phyloP scores from a whole-genome alignment of 2,113 vertebrate genomes.

The Phyllostomus discolor region DNA sequence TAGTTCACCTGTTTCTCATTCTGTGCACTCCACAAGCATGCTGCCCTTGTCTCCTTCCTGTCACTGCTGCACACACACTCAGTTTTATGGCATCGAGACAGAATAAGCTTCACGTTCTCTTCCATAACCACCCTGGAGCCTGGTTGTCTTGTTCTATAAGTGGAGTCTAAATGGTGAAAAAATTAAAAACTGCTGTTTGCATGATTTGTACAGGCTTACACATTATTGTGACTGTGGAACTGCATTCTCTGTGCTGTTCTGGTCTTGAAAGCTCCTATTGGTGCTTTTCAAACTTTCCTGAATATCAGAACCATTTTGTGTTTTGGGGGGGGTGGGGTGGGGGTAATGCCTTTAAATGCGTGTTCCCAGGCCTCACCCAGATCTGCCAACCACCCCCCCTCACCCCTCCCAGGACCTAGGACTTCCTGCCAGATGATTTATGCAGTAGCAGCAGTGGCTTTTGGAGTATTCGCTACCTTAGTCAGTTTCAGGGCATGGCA shows the following conservation, averaged over 20 bases:
- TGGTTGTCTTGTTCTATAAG: neutral
- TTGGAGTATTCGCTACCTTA: neutral
- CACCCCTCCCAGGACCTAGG: neutral
- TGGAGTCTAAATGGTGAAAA: neutral
- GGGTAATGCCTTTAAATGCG: neutral
- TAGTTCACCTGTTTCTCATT: neutral
- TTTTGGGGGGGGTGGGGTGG: accelerated
- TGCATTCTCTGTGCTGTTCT: neutral
- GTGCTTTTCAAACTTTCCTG: neutral
- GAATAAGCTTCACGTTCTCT: neutral
- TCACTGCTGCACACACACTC: accelerated
- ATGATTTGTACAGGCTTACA: neutral
- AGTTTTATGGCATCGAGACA: neutral
- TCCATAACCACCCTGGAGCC: neutral
- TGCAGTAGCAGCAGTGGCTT: neutral
- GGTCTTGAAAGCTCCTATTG: neutral
- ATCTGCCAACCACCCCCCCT: neutral
- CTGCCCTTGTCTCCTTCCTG: neutral
- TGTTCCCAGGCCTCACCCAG: neutral
- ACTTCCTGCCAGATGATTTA: neutral
- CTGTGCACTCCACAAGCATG: neutral
- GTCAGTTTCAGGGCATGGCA: neutral
- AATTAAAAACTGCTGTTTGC: neutral
- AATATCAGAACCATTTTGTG: neutral
- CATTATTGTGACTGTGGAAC: neutral